phyloP scores from a whole-genome alignment of 2,888 invertebrate species.

The Agrochola lota region DNA sequence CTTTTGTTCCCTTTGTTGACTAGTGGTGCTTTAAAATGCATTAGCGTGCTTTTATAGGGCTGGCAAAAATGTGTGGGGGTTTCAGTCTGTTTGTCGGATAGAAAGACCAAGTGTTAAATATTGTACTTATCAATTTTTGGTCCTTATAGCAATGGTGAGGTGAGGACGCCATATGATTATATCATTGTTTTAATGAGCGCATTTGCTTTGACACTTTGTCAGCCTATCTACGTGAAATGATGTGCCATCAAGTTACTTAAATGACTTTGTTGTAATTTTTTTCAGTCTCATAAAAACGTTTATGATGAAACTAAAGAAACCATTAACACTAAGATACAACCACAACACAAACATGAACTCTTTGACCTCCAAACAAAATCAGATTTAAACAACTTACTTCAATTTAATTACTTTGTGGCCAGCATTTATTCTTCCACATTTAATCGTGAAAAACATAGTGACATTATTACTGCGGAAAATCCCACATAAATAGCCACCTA shows the following conservation, averaged over 20 bases:
- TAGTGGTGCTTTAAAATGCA: slow-evolving; percentile 49
- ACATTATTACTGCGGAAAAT: slow-evolving; percentile 31
- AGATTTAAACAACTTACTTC: slow-evolving; percentile 17
- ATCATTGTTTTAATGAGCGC: not conserved
- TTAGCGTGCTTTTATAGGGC: slow-evolving; percentile 23
- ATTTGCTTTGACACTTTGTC: not conserved
- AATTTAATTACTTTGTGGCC: not conserved
- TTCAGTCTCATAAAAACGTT: not conserved
- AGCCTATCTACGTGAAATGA: not conserved
- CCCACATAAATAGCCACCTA: slow-evolving; percentile 12
- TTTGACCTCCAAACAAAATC: slow-evolving; percentile 23
- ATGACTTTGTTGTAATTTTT: not conserved
- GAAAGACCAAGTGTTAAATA: not conserved
- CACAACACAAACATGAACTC: slow-evolving; percentile 16
- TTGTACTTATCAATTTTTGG: not conserved
- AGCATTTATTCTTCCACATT: slow-evolving; percentile 6
- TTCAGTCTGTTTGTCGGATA: not conserved
- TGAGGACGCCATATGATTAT: not conserved
- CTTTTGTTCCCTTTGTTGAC: slow-evolving; percentile 42
- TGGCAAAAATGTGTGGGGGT: not conserved
- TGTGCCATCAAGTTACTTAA: not conserved
- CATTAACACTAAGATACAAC: not conserved
- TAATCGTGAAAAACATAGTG: slow-evolving; percentile 7
- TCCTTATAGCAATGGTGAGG: not conserved
- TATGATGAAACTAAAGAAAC: slow-evolving; percentile 17